phyloP scores from a whole-genome alignment of 2,113 vertebrate genomes.

The Empidonax alnorum region DNA sequence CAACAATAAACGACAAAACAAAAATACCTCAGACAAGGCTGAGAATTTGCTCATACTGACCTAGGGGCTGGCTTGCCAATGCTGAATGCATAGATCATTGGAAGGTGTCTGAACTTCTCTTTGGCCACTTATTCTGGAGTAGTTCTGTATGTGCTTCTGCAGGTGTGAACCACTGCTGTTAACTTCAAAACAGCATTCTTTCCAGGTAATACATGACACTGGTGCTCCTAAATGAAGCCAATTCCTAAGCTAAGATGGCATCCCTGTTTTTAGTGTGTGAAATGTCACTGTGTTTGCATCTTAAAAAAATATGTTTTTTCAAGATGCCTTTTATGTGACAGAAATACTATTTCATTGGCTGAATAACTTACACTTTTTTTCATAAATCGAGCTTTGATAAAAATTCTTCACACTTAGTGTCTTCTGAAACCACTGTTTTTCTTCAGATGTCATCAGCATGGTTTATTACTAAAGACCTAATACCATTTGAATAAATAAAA shows the following conservation, averaged over 20 bases:
- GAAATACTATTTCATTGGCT: neutral
- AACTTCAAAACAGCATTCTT: neutral
- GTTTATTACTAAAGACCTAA: neutral
- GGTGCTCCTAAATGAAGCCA: neutral
- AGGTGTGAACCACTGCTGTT: neutral
- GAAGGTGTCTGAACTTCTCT: neutral
- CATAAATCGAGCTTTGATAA: neutral
- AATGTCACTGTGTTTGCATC: neutral
- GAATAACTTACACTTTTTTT: neutral
- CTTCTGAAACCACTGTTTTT: neutral
- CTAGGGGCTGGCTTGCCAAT: neutral
- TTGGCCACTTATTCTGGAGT: neutral
- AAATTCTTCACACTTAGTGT: neutral
- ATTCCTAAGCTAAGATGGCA: neutral
- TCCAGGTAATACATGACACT: neutral
- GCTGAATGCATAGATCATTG: neutral
- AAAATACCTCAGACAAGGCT: constrained; percentile 63
- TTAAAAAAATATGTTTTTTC: neutral
- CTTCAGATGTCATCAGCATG: neutral
- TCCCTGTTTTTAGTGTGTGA: neutral
- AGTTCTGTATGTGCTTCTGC: neutral
- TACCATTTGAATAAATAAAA: neutral
- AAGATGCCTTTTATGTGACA: neutral
- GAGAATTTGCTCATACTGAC: constrained; percentile 27
- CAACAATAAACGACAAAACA: constrained; percentile 85